phyloP scores from a whole-genome alignment of 2,113 vertebrate genomes.

The Madoqua kirkii region DNA sequence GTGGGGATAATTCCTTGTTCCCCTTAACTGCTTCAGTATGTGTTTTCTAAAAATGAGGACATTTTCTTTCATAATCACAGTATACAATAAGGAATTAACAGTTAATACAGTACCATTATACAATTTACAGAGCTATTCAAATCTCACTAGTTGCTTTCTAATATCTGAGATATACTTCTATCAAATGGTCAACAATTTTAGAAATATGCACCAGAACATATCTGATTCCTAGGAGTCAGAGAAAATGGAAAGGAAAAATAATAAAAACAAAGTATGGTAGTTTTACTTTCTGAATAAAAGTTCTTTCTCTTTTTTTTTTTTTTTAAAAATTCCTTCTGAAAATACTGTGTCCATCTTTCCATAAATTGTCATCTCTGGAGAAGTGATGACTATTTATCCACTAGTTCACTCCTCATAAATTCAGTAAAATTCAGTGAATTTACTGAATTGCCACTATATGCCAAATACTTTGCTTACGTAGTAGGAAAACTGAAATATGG shows the following conservation, averaged over 20 bases:
- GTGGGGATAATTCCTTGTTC: neutral
- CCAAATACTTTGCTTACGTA: neutral
- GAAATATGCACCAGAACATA: neutral
- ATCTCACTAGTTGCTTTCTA: conserved; percentile 10
- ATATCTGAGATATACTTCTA: neutral
- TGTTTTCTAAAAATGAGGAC: neutral
- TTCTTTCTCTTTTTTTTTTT: neutral
- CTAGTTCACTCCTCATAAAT: neutral
- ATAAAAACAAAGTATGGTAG: neutral
- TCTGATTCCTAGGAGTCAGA: neutral
- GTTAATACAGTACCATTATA: neutral
- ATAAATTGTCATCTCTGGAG: neutral
- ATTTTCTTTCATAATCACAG: neutral
- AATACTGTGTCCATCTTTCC: neutral
- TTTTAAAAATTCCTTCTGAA: neutral
- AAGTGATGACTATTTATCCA: neutral
- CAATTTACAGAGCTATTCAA: neutral
- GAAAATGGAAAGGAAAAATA: neutral
- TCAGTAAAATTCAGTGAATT: neutral
- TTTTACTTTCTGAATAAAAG: neutral
- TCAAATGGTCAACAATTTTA: neutral
- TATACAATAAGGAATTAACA: neutral
- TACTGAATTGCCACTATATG: neutral
- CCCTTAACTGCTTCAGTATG: neutral
- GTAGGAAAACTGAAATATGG: neutral